These are phyloP conservation scores for Micronisus gabar DNA, from an alignment of 2,113 vertebrate species.

Conservation along the genomic window DNA sequence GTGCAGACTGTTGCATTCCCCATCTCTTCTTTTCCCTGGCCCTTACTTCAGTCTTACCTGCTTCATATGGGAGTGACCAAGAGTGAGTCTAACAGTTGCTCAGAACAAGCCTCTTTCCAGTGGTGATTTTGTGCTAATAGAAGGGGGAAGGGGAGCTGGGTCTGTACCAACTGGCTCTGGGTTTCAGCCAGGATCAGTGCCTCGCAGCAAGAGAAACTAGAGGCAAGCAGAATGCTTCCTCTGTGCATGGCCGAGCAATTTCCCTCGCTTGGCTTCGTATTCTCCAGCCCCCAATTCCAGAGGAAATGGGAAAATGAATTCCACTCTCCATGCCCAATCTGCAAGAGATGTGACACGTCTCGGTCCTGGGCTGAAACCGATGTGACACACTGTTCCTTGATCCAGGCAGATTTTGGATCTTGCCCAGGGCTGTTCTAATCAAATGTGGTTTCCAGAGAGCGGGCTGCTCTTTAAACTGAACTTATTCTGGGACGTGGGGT, in stretches of 20 bases:
- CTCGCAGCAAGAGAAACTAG: neutral
- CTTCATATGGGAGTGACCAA: neutral
- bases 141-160: neutral
- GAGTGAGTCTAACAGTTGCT: neutral
- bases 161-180: neutral
- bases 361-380: neutral
- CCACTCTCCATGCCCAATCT: constrained; percentile 7
- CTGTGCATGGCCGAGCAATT: neutral
- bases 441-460: constrained; percentile 38
- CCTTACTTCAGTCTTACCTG: neutral
- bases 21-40: neutral
- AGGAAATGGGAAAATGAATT: constrained; percentile 38
- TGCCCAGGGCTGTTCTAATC: constrained; percentile 37
- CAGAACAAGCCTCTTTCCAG: neutral
- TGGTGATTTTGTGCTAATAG: neutral
- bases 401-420: constrained; percentile 4
- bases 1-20: neutral
- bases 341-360: constrained; percentile 24
- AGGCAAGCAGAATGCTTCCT: neutral
- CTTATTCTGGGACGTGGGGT: neutral
- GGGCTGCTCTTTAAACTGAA: neutral
- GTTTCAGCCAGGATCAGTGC: constrained; percentile 1
- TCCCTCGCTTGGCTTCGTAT: neutral
- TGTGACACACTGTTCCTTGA: constrained; percentile 34
- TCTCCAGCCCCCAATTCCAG: neutral